Conservation (phyloP, 2,888 invertebrate genomes). For the Nomada lathburiana region DNA sequence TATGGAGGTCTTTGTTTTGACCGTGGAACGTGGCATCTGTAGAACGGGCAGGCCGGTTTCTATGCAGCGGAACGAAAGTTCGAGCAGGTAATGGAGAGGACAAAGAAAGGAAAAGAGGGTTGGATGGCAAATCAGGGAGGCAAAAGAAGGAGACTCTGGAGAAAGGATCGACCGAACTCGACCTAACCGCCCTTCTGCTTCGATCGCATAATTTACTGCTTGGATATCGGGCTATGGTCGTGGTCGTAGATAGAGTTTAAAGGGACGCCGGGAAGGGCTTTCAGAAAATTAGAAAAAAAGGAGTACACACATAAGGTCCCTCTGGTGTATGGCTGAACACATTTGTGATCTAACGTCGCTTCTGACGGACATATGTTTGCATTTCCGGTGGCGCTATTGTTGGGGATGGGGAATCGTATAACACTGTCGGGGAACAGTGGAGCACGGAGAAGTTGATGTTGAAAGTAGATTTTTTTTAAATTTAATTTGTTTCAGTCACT, state of each 20-base stretch:
- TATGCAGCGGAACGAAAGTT: constrained; percentile 41
- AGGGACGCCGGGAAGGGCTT: constrained; percentile 15
- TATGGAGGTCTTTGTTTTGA: constrained; percentile 55
- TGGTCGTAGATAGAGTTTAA: constrained; percentile 43
- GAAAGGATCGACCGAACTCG: constrained; percentile 27
- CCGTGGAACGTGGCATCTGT: constrained; percentile 50
- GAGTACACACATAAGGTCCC: no score
- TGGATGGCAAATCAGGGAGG: constrained; percentile 8
- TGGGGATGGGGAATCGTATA: no score
- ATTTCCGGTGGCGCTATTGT: no score
- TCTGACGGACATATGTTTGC: no score
- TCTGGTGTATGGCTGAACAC: no score
- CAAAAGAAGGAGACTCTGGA: constrained; percentile 2
- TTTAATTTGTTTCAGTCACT: no score
- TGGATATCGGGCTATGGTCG: constrained; percentile 13
- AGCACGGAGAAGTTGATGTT: no score
- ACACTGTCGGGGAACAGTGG: no score
- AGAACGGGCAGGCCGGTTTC: constrained; percentile 37
- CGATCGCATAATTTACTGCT: constrained; percentile 64
- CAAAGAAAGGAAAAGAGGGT: constrained; percentile 27
- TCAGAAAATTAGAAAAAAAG: constrained; percentile 17
- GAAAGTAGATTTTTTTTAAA: no score
- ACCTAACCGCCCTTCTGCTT: constrained; percentile 34
- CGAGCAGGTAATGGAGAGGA: constrained; percentile 28
- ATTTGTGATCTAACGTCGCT: not conserved